These are phyloP conservation scores for Lepidochitona cinerea DNA, from an alignment of 2,888 invertebrate species.

Conservation along the genomic window DNA sequence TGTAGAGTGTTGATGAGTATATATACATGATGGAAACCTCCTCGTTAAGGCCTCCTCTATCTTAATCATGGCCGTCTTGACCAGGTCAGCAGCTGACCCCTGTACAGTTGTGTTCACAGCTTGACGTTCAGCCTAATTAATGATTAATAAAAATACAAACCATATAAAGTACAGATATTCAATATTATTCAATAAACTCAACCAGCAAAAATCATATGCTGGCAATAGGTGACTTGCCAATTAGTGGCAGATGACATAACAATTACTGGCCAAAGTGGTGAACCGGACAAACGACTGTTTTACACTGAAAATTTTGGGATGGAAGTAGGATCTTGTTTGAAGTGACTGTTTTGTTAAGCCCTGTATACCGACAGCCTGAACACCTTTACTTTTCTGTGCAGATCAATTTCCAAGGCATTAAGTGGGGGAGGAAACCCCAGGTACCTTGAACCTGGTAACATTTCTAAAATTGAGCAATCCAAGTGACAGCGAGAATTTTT, in stretches of 20 bases:
- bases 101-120: constrained; percentile 96
- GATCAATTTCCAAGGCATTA: no score
- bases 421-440: no score
- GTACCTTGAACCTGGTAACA: no score
- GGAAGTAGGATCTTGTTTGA: no score
- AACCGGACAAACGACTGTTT: background rate
- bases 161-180: background rate
- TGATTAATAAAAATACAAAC: background rate
- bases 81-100: constrained; percentile 96
- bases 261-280: background rate
- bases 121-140: constrained; percentile 88
- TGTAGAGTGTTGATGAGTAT: no score
- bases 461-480: no score
- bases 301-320: background rate
- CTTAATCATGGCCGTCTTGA: constrained; percentile 89
- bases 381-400: no score
- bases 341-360: no score
- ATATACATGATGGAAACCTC: constrained; percentile 68
- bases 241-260: no score
- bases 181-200: background rate
- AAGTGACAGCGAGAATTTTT: no score
- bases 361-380: no score
- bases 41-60: constrained; percentile 78
- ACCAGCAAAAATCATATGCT: background rate
- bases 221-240: background rate